These are phyloP conservation scores for Apodemus sylvaticus DNA, from an alignment of 2,113 vertebrate genomes.

Conservation along the genomic window DNA sequence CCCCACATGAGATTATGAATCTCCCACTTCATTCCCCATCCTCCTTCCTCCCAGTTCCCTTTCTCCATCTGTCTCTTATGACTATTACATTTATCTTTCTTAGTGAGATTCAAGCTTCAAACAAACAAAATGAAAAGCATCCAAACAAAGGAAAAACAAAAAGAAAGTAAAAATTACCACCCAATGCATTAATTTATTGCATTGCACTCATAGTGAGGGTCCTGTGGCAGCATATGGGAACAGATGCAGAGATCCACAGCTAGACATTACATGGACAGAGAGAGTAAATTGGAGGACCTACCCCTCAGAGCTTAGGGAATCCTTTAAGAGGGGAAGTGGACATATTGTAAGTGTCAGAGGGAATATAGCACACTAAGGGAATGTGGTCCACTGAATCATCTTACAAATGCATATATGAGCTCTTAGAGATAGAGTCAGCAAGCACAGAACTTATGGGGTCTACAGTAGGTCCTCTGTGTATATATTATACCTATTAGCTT, in stretches of 20 bases:
- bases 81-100: too few relatives aligned
- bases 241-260: neutral
- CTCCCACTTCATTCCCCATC: fast-evolving
- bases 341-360: neutral
- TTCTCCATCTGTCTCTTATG: too few relatives aligned
- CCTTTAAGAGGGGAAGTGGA: neutral
- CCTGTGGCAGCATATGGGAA: neutral
- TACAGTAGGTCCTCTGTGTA: neutral
- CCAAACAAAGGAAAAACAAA: too few relatives aligned
- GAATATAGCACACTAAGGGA: neutral
- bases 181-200: too few relatives aligned
- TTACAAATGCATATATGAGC: neutral
- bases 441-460: neutral
- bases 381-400: neutral
- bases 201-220: neutral
- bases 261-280: neutral
- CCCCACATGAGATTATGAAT: too few relatives aligned
- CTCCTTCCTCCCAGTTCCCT: too few relatives aligned
- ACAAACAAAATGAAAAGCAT: neutral
- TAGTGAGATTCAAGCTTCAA: neutral
- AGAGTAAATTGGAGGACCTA: too few relatives aligned
- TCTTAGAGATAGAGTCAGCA: neutral
- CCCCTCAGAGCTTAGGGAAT: neutral
- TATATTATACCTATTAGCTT: neutral
- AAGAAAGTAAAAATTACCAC: too few relatives aligned